phyloP scores from a whole-genome alignment of 2,888 invertebrate genomes.

The Punctoribates punctum region DNA sequence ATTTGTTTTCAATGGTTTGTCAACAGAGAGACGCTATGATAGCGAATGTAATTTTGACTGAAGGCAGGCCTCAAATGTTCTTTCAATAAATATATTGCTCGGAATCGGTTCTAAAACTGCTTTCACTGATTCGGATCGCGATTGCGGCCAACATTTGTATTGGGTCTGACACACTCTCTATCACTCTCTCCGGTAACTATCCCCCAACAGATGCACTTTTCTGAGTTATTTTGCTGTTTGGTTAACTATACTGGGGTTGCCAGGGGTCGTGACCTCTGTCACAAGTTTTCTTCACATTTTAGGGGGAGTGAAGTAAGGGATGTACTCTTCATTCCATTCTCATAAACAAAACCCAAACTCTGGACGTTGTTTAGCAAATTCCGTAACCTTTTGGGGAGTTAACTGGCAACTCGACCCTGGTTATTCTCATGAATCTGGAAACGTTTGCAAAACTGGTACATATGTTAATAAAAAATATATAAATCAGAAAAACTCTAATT shows the following conservation, averaged over 20 bases:
- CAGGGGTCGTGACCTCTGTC: too few species aligned
- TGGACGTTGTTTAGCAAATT: too few species aligned
- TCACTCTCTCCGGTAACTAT: neutral
- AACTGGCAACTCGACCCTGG: too few species aligned
- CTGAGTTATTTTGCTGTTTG: neutral
- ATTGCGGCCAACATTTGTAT: conserved; percentile 16
- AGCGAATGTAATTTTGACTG: neutral
- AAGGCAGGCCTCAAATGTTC: neutral
- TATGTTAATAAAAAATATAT: conserved; percentile 1
- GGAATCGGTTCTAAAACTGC: conserved; percentile 1
- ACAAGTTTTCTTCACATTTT: too few species aligned
- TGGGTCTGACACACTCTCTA: neutral
- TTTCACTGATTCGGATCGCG: conserved; percentile 17
- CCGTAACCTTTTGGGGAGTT: too few species aligned
- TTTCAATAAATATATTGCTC: neutral
- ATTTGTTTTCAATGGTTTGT: conserved; percentile 16
- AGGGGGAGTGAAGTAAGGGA: too few species aligned
- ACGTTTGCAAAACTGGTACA: neutral
- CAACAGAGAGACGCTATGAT: conserved; percentile 11
- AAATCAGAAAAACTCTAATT: neutral
- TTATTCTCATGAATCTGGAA: neutral
- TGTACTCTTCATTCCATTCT: too few species aligned
- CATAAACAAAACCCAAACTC: too few species aligned
- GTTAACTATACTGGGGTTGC: neutral
- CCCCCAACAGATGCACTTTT: conserved; percentile 31